phyloP scores from a whole-genome alignment of 1,140 invertebrate species.

The Macrotrachela quadricornifera region DNA sequence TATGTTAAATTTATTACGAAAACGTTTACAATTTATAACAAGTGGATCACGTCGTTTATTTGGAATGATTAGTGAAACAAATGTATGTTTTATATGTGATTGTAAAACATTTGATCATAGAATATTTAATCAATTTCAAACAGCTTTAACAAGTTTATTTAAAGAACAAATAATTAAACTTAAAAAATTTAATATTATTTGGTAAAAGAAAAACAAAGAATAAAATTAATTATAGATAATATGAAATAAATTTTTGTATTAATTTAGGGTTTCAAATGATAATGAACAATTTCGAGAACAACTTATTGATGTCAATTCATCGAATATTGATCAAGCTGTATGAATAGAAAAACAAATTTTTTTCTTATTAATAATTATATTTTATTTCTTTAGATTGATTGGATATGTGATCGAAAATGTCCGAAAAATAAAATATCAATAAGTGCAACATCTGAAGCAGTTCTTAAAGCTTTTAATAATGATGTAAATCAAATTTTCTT shows the following conservation, averaged over 20 bases:
- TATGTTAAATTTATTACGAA: too few relatives aligned
- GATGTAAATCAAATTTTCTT: too few relatives aligned
- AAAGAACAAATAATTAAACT: constrained; percentile 24
- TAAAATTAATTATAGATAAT: neutral
- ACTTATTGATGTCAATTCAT: constrained; percentile 22
- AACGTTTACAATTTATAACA: constrained; percentile 22
- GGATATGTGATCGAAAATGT: constrained; percentile 13
- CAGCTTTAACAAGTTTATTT: constrained; percentile 21
- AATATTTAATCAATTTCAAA: constrained; percentile 25
- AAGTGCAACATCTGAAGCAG: constrained; percentile 21
- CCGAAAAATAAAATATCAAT: constrained; percentile 13
- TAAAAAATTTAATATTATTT: constrained; percentile 27
- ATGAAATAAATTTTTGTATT: too few relatives aligned
- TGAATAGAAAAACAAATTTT: constrained; percentile 16
- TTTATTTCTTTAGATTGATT: neutral
- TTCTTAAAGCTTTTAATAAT: constrained; percentile 20
- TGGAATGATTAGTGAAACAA: constrained; percentile 26
- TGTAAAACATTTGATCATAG: constrained; percentile 22
- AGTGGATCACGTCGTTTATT: constrained; percentile 28
- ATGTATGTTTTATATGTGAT: constrained; percentile 23
- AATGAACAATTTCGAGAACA: constrained; percentile 18
- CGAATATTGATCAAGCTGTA: constrained; percentile 22
- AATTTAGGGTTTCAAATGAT: constrained; percentile 10
- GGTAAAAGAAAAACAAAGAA: constrained; percentile 15
- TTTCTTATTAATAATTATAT: too few relatives aligned